These are phyloP conservation scores for Trichomycterus rosablanca DNA, from an alignment of 2,113 vertebrate genomes.

Conservation along the genomic window DNA sequence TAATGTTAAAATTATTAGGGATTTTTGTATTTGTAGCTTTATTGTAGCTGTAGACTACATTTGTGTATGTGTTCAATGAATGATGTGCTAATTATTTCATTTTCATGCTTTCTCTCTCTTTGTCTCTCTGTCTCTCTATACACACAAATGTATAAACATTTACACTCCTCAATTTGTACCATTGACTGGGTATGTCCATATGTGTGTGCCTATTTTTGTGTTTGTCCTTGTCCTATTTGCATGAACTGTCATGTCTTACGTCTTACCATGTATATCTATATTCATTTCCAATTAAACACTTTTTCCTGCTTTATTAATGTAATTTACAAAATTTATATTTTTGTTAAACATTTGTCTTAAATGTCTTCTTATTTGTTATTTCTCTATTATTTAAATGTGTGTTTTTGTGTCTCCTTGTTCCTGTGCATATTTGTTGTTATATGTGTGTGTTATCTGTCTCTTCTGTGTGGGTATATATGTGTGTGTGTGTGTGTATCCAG, in stretches of 20 bases:
- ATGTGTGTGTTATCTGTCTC: conserved; percentile 16
- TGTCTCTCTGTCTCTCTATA: conserved; percentile 34
- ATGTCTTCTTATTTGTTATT: background rate
- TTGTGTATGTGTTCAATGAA: too few relatives aligned
- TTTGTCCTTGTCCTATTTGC: too few relatives aligned
- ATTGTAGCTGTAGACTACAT: too few relatives aligned
- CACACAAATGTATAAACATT: conserved; percentile 29
- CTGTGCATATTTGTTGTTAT: conserved; percentile 28
- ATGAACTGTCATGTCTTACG: conserved; percentile 22
- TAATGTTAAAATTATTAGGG: too few relatives aligned
- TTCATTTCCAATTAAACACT: conserved; percentile 34
- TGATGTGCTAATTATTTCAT: background rate
- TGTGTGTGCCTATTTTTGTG: conserved; percentile 17
- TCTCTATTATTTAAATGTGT: conserved; percentile 20
- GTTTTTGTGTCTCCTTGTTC: too few relatives aligned
- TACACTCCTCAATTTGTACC: conserved; percentile 44
- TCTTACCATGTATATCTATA: conserved; percentile 19
- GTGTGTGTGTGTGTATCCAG: conserved; percentile 53
- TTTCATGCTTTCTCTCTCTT: conserved; percentile 10
- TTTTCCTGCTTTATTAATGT: conserved; percentile 19
- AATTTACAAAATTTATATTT: conserved; percentile 8
- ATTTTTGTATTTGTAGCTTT: too few relatives aligned
- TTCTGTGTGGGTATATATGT: conserved; percentile 9
- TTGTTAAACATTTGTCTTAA: background rate
- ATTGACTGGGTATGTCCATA: conserved; percentile 49